A percentile compares a stretch with the other conserved stretches of the same genome.
Conservation (phyloP, 2,797 vertebrate species). For the Limnodromus scolopaceus region DNA sequence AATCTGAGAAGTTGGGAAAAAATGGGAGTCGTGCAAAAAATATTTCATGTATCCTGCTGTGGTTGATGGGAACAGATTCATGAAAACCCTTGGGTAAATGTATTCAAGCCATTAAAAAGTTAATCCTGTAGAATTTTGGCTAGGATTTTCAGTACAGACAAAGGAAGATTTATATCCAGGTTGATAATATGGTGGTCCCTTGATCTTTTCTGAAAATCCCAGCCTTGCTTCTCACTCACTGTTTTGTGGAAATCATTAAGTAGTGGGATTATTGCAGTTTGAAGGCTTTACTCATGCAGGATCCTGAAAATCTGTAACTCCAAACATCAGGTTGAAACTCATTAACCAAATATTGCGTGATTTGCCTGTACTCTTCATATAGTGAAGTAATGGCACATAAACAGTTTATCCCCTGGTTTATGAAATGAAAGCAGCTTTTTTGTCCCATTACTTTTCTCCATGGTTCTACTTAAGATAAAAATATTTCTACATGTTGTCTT, state of each 20-base stretch:
- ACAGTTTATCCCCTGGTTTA: neutral
- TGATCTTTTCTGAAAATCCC: neutral
- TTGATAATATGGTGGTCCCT: neutral
- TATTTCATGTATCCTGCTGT: neutral
- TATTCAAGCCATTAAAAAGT: neutral
- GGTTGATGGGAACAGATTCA: neutral
- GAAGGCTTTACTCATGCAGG: neutral
- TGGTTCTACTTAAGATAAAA: neutral
- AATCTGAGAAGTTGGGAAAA: neutral
- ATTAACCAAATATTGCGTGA: neutral
- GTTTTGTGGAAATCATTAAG: neutral
- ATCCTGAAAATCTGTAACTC: neutral
- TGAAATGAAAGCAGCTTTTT: neutral
- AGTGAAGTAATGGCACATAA: neutral
- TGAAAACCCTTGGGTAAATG: neutral
- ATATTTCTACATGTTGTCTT: neutral
- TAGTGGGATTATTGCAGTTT: neutral
- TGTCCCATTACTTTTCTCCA: neutral
- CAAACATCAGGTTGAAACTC: neutral
- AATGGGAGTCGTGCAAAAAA: neutral
- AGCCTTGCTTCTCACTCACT: neutral
- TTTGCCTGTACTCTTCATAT: neutral
- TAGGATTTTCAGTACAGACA: neutral
- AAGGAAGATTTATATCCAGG: neutral
- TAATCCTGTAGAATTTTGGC: neutral